Evolutionary conservation across 2,113 vertebrate genomes (phyloP), one percentile per base, ranked within the genome.

Genomic region (Promerops cafer): DNA sequence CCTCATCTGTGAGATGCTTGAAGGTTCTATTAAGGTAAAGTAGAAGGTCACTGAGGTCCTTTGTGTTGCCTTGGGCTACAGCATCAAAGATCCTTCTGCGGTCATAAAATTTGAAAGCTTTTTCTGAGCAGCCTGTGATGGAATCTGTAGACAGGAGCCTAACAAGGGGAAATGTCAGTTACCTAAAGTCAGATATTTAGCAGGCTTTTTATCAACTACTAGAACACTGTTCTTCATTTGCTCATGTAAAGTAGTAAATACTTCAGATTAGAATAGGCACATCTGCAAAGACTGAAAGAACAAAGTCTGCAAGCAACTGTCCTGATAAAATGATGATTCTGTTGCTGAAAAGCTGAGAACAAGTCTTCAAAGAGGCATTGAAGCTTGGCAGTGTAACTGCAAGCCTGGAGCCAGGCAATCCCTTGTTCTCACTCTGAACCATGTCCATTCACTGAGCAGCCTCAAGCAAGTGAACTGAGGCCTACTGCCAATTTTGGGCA

Each of bases 1-100:
- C 97, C 40, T 97, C 93, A 96, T 99, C 98, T 2, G 98, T 98
- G 79, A 99, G 98, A 53, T 97, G 98, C 93, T 99, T 99, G 97
- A 97, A 96, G 81, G 97, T 98, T 78, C 83, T 97, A 1, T 94
- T 90, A 90, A 99, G 98, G 90, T 99, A 99, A 49, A 97, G 65
- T 4, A 98, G 84, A 64, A 99, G 97, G 72, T 98, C 98, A 28
- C 98, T 97, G 87, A 99, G 97, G 64, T 98, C 96, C 35, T 52
- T 91, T 28, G 98, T 97, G 52, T 99, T 98, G 30, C 99, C 97
- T 71, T 97, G 98, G 83, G 99, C 98, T 6, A 98, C 99, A 0
- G 99, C 99, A 33, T 99, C 98, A 83, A 99, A 99, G 89, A 99
- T 95, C 92, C 87, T 95, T 76, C 83, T 97, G 56, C 96, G 94